Conservation (phyloP, 2,888 invertebrate species). For the Spisula subtruncata region DNA sequence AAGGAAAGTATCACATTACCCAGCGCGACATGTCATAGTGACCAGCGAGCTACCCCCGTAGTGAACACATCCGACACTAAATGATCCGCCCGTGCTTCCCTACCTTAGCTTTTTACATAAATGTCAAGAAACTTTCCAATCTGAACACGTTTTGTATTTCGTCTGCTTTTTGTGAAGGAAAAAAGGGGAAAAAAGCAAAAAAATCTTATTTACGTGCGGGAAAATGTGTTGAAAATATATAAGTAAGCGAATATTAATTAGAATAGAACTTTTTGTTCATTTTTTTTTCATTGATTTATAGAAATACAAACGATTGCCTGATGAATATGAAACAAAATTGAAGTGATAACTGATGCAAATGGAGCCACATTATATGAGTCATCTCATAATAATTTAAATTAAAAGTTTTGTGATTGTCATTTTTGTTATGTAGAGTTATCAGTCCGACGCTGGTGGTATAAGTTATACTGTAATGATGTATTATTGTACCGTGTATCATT, state of each 20-base stretch:
- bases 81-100: neutral
- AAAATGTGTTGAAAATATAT: conserved; percentile 14
- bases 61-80: neutral
- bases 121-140: conserved; percentile 12
- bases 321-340: neutral
- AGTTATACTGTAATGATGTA: neutral
- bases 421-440: neutral
- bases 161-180: conserved; percentile 2
- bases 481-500: neutral
- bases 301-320: neutral
- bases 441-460: neutral
- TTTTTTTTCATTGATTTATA: neutral
- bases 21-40: neutral
- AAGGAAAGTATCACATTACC: neutral
- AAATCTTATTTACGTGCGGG: neutral
- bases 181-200: no score
- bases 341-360: neutral
- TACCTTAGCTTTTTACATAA: conserved; percentile 1
- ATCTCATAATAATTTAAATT: conserved; percentile 1
- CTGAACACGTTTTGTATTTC: neutral
- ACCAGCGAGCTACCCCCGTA: neutral
- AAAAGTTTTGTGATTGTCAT: neutral
- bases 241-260: neutral
- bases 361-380: neutral
- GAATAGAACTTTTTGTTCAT: neutral